These are phyloP conservation scores for Aegotheles bennettii DNA, from an alignment of 2,113 vertebrate species.

Conservation along the genomic window DNA sequence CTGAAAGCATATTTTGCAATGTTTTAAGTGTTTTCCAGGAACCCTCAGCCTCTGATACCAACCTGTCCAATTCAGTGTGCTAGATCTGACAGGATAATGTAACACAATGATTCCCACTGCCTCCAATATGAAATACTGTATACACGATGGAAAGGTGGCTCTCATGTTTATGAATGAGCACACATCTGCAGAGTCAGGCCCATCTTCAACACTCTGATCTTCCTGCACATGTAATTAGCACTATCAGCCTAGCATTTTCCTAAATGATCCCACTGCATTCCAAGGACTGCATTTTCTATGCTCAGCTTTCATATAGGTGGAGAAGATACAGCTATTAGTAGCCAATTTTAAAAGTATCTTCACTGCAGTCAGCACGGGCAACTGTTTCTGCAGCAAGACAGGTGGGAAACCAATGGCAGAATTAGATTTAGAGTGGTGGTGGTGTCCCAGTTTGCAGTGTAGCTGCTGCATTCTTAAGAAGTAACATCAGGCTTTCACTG, in stretches of 20 bases:
- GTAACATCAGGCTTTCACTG: constrained; percentile 9
- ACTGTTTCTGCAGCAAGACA: background rate
- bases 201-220: background rate
- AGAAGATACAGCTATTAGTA: background rate
- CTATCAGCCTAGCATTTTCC: background rate
- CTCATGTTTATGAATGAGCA: constrained; percentile 3
- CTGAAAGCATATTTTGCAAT: background rate
- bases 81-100: background rate
- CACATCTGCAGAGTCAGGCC: background rate
- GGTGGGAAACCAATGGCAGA: background rate
- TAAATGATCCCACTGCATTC: background rate
- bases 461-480: constrained; percentile 42
- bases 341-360: background rate
- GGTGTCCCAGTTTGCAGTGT: background rate
- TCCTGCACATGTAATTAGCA: background rate
- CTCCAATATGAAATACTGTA: background rate
- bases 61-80: background rate
- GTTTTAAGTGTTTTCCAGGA: background rate
- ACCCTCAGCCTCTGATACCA: background rate
- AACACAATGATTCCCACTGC: background rate
- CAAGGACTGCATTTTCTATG: background rate
- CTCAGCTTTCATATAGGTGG: background rate
- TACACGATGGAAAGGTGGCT: background rate
- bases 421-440: background rate
- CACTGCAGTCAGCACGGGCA: background rate